phyloP scores from a whole-genome alignment of 2,113 vertebrate genomes.

The Phoxinus phoxinus region DNA sequence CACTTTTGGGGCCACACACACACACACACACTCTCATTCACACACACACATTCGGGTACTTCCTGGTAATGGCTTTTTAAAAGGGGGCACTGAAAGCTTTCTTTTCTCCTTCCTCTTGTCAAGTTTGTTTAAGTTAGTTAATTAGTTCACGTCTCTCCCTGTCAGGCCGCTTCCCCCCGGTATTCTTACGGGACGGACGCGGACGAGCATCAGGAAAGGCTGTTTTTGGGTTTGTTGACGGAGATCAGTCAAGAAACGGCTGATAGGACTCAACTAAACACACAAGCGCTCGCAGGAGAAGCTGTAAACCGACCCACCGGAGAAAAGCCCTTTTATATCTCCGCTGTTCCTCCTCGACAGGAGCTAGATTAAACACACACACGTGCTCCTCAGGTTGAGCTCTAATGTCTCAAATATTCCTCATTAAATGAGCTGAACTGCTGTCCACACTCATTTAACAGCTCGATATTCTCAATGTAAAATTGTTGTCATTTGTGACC shows the following conservation, averaged over 20 bases:
- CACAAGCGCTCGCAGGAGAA: background rate
- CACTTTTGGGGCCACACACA: background rate
- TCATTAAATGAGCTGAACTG: background rate
- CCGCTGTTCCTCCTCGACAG: background rate
- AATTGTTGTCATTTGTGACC: background rate
- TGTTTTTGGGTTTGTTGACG: conserved; percentile 28
- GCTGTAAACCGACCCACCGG: background rate
- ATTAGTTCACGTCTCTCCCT: conserved; percentile 70
- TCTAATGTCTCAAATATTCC: background rate
- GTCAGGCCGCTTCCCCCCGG: conserved; percentile 58
- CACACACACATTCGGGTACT: background rate
- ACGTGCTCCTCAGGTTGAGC: too few relatives aligned
- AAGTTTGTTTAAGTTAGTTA: conserved; percentile 81
- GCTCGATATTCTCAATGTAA: background rate
- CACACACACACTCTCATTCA: background rate
- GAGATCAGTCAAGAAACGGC: conserved; percentile 32
- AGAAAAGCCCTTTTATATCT: background rate
- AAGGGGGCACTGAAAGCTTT: conserved; percentile 77
- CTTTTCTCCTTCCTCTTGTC: conserved; percentile 66
- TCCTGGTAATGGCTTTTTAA: conserved; percentile 78
- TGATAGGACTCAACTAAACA: background rate
- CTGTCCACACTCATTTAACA: background rate
- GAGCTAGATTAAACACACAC: background rate
- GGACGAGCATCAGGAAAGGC: conserved; percentile 5
- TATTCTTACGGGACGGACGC: conserved; percentile 48